Conservation (phyloP, 2,888 invertebrate genomes). For the Andrena marginata region DNA sequence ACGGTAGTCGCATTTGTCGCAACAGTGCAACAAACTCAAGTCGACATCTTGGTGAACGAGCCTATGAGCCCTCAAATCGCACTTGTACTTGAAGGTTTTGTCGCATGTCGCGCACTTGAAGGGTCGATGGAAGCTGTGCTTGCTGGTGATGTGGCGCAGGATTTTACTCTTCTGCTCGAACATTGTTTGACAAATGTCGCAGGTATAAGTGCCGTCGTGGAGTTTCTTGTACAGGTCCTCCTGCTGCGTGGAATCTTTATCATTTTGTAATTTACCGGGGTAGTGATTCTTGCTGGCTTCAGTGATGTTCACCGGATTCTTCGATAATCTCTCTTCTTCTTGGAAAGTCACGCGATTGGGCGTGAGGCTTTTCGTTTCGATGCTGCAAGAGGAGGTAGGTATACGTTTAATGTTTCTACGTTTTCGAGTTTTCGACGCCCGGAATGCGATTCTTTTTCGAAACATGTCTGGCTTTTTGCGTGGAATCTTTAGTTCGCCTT, state of each 20-base stretch:
- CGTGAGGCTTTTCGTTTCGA: neutral
- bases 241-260: slow-evolving; percentile 11
- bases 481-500: slow-evolving; percentile 3
- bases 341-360: neutral
- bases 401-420: neutral
- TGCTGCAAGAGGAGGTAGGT: neutral
- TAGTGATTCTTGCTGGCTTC: neutral
- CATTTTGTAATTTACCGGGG: neutral
- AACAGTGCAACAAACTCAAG: slow-evolving; percentile 67
- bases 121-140: slow-evolving; percentile 75
- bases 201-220: slow-evolving; percentile 68
- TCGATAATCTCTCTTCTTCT: neutral
- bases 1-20: slow-evolving; percentile 77
- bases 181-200: slow-evolving; percentile 63
- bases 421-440: neutral
- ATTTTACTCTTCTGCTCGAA: slow-evolving; percentile 76
- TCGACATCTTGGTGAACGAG: slow-evolving; percentile 67
- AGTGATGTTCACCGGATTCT: neutral
- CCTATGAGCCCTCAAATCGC: slow-evolving; percentile 75
- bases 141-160: slow-evolving; percentile 74
- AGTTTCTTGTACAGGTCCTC: slow-evolving; percentile 65
- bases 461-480: neutral
- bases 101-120: slow-evolving; percentile 72
- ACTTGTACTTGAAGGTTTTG: slow-evolving; percentile 77
- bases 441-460: slow-evolving; percentile 31